Evolutionary conservation across 2,113 vertebrate species (phyloP).

Genomic region (Chamaea fasciata): DNA sequence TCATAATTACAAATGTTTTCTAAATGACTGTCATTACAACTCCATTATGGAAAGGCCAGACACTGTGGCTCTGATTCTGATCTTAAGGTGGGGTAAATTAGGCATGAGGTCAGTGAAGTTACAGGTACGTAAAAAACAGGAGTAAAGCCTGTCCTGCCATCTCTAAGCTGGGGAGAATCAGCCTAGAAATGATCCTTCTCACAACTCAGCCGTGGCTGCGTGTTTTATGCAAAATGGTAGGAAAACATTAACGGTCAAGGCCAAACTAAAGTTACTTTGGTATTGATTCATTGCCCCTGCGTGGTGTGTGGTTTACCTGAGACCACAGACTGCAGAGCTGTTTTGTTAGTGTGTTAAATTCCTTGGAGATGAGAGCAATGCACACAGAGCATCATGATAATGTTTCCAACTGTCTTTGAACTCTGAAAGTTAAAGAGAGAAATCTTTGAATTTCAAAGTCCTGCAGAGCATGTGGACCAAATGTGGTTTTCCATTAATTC

Average conservation of each 20-base stretch:
- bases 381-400: not conserved
- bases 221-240: not conserved
- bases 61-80: not conserved
- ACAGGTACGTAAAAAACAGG: not conserved
- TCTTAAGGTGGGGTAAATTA: not conserved
- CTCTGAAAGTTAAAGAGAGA: not conserved
- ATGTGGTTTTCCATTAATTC: not conserved
- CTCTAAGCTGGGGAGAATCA: not conserved
- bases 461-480: not conserved
- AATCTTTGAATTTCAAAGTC: not conserved
- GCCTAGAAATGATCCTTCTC: not conserved
- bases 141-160: not conserved
- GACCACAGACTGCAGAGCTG: not conserved
- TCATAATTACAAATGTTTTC: not conserved
- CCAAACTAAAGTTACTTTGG: not conserved
- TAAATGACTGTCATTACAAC: not conserved
- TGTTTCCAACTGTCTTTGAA: not conserved
- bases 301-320: not conserved
- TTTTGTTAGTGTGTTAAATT: not conserved
- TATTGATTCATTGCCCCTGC: not conserved
- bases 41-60: not conserved
- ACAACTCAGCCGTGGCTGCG: fast-evolving
- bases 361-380: not conserved
- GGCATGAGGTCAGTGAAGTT: not conserved
- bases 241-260: not conserved